Base-by-base conservation (phyloP, 2,113 vertebrate genomes). In the Plotosus lineatus region DNA sequence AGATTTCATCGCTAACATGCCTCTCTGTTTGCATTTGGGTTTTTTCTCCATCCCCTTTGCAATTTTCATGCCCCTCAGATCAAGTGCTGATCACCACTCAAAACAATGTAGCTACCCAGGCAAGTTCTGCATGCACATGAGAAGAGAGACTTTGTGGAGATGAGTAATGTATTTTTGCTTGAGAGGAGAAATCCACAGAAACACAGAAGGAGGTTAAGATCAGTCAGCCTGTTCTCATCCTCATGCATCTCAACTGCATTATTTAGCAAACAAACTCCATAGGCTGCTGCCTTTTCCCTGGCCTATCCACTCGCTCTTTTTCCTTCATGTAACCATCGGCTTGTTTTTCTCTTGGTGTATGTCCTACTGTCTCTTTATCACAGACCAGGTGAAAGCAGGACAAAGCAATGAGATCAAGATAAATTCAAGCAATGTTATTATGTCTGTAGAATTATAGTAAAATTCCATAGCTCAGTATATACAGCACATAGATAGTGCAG, bases 241-340 rank as follows among this genome's bases (percentile, higher is more conserved):
- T 77, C 65, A 31, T 83, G 75, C 78, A 77, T 81, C 63, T 77
- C 61, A 40, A 56, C 68, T 86, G 68, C 83, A 82, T 85, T 86
- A 80, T 84, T 84, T 80, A 86, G 80, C 77, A 82, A 84, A 78
- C 77, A 84, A 85, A 78, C 74, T 77, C 82, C 66, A 86, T 72
- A 77, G 60, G 60, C 77, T 71, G 78, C 51, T 23, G 68, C 69
- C 72, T 46, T 80, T 60, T 77, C 82, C 66, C 55, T 79, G 48
- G 53, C 82, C 75, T 56, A 46, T 79, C 85, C 79, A 58, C 38
- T 83, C 56, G 55, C 55, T 75, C 79, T 68, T 17, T 81, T 80
- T 83, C 77, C 89, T 86, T 86, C 82, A 83, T 87, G 82, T 78
- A 85, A 85, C 81, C 77, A 44, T 68, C 44, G 2, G 56, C 21